Conservation (phyloP, 2,888 invertebrate species). For the Herminia tarsipennalis region DNA sequence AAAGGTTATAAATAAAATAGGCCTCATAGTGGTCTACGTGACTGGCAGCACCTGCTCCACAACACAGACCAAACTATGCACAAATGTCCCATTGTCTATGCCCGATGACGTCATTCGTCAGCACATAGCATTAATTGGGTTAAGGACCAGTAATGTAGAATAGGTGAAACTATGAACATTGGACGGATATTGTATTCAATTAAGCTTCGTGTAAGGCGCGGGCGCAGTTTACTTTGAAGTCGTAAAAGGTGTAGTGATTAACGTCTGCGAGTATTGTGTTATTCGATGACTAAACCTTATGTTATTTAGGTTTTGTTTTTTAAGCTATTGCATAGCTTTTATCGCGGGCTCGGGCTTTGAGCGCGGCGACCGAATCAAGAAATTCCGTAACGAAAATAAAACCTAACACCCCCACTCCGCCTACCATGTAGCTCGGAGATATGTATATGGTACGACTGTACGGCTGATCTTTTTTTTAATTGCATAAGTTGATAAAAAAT, state of each 20-base stretch:
- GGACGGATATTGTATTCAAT: neutral
- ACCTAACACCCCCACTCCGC: neutral
- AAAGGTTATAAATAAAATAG: too few species aligned
- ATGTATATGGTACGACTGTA: too few species aligned
- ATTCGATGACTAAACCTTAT: constrained; percentile 1
- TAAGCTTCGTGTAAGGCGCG: constrained; percentile 9
- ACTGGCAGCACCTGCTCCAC: constrained; percentile 24
- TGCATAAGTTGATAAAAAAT: too few species aligned
- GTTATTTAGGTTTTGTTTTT: neutral
- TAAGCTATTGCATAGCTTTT: too few species aligned
- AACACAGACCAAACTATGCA: constrained; percentile 25
- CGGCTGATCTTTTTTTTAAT: too few species aligned
- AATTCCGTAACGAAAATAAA: too few species aligned
- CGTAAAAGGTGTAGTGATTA: constrained; percentile 1
- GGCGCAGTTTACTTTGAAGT: constrained; percentile 12
- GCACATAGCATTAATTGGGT: constrained; percentile 35
- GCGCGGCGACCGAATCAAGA: too few species aligned
- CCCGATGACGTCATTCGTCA: constrained; percentile 35
- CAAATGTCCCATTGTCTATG: constrained; percentile 47
- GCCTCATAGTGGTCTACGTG: constrained; percentile 38
- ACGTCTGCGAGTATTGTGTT: constrained; percentile 3
- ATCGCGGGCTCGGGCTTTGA: too few species aligned
- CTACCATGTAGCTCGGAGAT: too few species aligned
- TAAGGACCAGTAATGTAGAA: constrained; percentile 32
- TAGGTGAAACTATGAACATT: neutral